Percentiles rank a stretch among this genome's conserved stretches.
These are phyloP conservation scores for Oscheius myriophilus DNA, from an alignment of 2,888 invertebrate genomes.

Conservation along the genomic window DNA sequence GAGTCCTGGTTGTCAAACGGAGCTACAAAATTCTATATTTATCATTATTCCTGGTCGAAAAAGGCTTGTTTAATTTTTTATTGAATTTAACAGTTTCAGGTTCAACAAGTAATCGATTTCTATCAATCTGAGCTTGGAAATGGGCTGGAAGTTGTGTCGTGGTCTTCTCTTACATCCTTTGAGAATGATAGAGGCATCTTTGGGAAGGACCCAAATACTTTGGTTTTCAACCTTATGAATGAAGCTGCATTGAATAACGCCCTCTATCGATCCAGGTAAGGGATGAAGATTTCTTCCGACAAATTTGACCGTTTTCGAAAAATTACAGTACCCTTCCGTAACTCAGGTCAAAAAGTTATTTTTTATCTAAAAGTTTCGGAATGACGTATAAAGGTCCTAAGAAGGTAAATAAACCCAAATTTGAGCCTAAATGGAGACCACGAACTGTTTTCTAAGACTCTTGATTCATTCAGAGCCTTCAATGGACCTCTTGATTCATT, in stretches of 20 bases:
- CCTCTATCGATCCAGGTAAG: constrained; percentile 13
- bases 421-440: too few species aligned
- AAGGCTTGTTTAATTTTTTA: too few species aligned
- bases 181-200: constrained; percentile 1
- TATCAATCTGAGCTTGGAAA: constrained; percentile 6
- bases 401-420: too few species aligned
- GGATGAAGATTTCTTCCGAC: too few species aligned
- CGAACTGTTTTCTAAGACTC: too few species aligned
- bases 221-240: constrained; percentile 12
- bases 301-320: too few species aligned
- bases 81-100: background rate
- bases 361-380: too few species aligned
- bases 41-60: constrained; percentile 17
- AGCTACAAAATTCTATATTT: constrained; percentile 19
- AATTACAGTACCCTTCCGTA: too few species aligned
- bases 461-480: too few species aligned
- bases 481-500: too few species aligned
- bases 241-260: constrained; percentile 22
- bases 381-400: too few species aligned
- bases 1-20: constrained; percentile 24
- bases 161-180: constrained; percentile 7
- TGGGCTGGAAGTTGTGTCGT: constrained; percentile 12
- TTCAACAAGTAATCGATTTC: constrained; percentile 13
- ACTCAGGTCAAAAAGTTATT: too few species aligned
- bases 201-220: constrained; percentile 12